Evolutionary conservation across 2,113 vertebrate genomes (phyloP), one percentile per base, ranked within the genome.

Genomic region (Dinomys branickii): DNA sequence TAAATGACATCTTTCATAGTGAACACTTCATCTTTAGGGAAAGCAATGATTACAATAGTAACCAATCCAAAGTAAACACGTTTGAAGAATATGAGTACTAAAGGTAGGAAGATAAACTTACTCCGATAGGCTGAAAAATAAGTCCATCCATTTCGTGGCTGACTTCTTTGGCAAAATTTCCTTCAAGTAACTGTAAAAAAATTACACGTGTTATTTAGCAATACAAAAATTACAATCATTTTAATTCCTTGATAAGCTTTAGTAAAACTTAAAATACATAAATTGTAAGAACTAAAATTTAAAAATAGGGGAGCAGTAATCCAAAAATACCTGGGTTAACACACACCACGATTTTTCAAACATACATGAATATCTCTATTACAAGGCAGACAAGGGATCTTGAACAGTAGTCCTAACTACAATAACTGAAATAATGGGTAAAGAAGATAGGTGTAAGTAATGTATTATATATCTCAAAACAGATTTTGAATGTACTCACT

Each of bases 71-170:
- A 90, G 30, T 56, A 77, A 69, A 54, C 50, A 83, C 30, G 44
- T 24, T n/a, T 93, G 33, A 93, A 30, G 35, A 54, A 94, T 83
- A 52, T 20, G 2, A 44, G 1, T 35, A 9, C 28, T 38, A 3
- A 59, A 59, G 28, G 30, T 1, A 38, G 88, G 5, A 94, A 10
- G 88, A 83, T 33, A 12, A 98, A 98, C 99, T 99, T 99, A 99
- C 99, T 98, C 99, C 99, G 71, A 98, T 99, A 84, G 99, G 99
- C 97, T 99, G 99, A 99, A 99, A 99, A 98, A 99, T 99, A 82
- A 99, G 99, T 95, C 99, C 99, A 97, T 99, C 99, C 84, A 99
- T 99, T 99, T 99, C 99, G 85, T 99, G 99, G 98, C 99, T 99
- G 97, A 99, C 99, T 99, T 99, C 99, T 98, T 99, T 99, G 47